A percentile compares a stretch with the other conserved stretches of the same genome.
These are phyloP conservation scores for Neoascia interrupta DNA, from an alignment of 2,888 invertebrate genomes.

Conservation along the genomic window DNA sequence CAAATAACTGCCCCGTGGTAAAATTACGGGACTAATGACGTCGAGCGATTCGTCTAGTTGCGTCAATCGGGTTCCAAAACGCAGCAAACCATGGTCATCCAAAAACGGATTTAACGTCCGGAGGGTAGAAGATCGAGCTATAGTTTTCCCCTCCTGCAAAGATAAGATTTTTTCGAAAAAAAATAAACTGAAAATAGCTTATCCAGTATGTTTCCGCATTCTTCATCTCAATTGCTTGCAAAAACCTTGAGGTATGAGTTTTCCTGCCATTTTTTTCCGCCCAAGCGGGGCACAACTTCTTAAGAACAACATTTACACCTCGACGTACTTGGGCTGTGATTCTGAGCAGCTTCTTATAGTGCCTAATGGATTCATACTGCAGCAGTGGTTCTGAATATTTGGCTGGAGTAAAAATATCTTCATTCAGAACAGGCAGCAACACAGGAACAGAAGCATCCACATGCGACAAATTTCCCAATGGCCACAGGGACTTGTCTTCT, in stretches of 20 bases:
- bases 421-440: too few relatives aligned
- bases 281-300: too few relatives aligned
- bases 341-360: neutral
- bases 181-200: conserved; percentile 9
- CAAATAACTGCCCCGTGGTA: conserved; percentile 15
- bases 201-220: conserved; percentile 14
- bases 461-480: too few relatives aligned
- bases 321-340: neutral
- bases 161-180: too few relatives aligned
- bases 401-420: too few relatives aligned
- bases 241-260: neutral
- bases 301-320: too few relatives aligned
- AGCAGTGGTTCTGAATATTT: too few relatives aligned
- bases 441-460: too few relatives aligned
- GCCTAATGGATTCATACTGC: neutral
- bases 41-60: neutral
- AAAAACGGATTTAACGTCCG: conserved; percentile 24
- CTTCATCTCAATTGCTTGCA: conserved; percentile 8
- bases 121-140: conserved; percentile 9
- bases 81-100: conserved; percentile 12
- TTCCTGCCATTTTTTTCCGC: too few relatives aligned
- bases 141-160: too few relatives aligned
- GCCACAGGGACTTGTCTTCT: neutral
- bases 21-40: conserved; percentile 13
- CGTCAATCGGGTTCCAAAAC: conserved; percentile 8